Evolutionary conservation across 1,140 invertebrate species (phyloP).

Genomic region (Neelides sp.): DNA sequence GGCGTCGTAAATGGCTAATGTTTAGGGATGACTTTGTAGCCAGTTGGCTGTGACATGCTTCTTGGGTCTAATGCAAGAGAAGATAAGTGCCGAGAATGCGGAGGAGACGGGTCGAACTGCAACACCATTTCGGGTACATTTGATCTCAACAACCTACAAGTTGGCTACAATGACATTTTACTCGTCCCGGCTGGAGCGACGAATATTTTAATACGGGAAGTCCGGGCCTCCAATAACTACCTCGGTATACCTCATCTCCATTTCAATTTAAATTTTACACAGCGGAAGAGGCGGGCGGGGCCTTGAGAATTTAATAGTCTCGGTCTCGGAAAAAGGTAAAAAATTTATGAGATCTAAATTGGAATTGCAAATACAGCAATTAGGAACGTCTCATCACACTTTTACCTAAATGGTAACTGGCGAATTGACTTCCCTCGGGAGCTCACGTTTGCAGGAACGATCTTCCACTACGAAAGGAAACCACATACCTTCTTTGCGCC

Average conservation of each 20-base stretch:
- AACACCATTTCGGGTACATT: slow-evolving; percentile 65
- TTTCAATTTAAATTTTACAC: neutral
- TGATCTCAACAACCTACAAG: slow-evolving; percentile 59
- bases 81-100: slow-evolving; percentile 85
- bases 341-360: neutral
- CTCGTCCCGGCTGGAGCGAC: slow-evolving; percentile 88
- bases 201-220: slow-evolving; percentile 72
- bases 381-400: slow-evolving; percentile 64
- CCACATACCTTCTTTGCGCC: slow-evolving; percentile 64
- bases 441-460: slow-evolving; percentile 62
- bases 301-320: neutral
- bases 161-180: slow-evolving; percentile 84
- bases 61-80: slow-evolving; percentile 71
- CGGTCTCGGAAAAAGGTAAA: neutral
- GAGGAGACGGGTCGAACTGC: slow-evolving; percentile 77
- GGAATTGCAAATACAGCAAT: slow-evolving; percentile 48
- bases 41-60: slow-evolving; percentile 89
- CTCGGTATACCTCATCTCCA: slow-evolving; percentile 51
- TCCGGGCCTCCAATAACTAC: slow-evolving; percentile 76
- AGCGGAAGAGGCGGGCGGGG: neutral
- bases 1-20: neutral
- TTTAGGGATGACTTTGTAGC: slow-evolving; percentile 42
- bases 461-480: slow-evolving; percentile 74
- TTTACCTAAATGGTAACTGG: slow-evolving; percentile 88
- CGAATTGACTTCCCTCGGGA: slow-evolving; percentile 75